Evolutionary conservation across 2,888 invertebrate genomes (phyloP), one percentile per base, ranked within the genome.

Genomic region (Sesia bembeciformis): DNA sequence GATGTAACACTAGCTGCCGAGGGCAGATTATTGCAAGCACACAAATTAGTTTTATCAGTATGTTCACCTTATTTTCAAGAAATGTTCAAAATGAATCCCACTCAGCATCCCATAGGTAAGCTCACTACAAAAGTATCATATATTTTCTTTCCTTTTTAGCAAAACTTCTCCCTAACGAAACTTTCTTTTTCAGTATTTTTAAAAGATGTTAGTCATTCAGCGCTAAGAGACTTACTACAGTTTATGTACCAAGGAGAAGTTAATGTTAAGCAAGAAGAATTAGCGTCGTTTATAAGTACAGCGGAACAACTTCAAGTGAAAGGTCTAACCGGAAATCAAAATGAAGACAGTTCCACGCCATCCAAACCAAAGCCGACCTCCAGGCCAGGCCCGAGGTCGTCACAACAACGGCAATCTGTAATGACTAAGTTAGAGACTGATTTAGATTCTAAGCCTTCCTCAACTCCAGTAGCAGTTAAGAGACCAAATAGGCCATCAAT

Each of bases 221-320:
- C 93, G 70, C 85, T 93, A 72, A 91, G 92, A 83, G 93, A 93
- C 84, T 90, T 93, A 76, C 90, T 93, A 83, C 93, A 93, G 76
- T 93, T 93, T 84, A 93, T 93, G 93, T 93, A 93, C 73, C 92
- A 93, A 81, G 93, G 93, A 61, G 93, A 93, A 84, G 93, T 93
- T 70, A 93, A 93, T 90, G 93, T 93, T 70, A 92, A 92, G 80
- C 93, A 93, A 84, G 93, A 93, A 82, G 93, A 93, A 61, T 90
- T 93, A 81, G 92, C 93, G 68, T 91, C 92, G 68, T 93, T 93
- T 87, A 92, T 93, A 76, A 93, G 93, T 86, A 93, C 93, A 74
- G 93, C 93, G 77, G 93, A 93, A 88, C 92, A 93, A 70, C 88
- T 93, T 76, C 93, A 93, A 90, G 93, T 93, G 61, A 93, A 93